phyloP scores from a whole-genome alignment of 2,113 vertebrate species.

The Elephas maximus region DNA sequence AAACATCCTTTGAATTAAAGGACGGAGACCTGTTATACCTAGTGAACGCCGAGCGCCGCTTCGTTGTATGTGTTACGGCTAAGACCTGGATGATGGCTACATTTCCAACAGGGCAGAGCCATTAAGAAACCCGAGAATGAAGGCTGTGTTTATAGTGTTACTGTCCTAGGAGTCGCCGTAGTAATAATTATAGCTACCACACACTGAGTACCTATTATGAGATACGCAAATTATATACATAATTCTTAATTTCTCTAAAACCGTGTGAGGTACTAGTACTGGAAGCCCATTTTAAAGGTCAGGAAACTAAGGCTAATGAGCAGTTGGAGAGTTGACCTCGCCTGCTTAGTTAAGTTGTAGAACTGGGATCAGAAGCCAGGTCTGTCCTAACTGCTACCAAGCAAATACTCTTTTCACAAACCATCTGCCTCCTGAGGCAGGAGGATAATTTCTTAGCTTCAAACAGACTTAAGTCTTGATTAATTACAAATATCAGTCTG shows the following conservation, averaged over 20 bases:
- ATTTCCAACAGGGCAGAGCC: neutral
- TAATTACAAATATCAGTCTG: neutral
- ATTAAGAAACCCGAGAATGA: neutral
- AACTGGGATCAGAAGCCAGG: neutral
- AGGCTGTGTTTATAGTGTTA: neutral
- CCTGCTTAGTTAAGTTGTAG: neutral
- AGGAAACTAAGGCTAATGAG: neutral
- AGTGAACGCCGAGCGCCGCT: neutral
- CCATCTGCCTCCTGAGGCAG: neutral
- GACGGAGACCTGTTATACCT: neutral
- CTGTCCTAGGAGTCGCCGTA: neutral
- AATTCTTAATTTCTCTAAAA: neutral
- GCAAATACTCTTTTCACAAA: neutral
- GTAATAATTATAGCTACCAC: neutral
- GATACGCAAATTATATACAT: neutral
- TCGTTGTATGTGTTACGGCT: rapidly evolving
- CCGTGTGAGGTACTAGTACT: neutral
- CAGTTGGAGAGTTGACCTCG: neutral
- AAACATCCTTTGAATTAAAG: neutral
- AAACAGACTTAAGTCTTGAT: neutral
- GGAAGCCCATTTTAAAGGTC: neutral
- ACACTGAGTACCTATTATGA: neutral
- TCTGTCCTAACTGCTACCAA: neutral
- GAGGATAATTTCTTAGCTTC: neutral
- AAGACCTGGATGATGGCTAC: neutral